These are phyloP conservation scores for Trinorchestia longiramus DNA, from an alignment of 1,140 invertebrate species.

Conservation along the genomic window DNA sequence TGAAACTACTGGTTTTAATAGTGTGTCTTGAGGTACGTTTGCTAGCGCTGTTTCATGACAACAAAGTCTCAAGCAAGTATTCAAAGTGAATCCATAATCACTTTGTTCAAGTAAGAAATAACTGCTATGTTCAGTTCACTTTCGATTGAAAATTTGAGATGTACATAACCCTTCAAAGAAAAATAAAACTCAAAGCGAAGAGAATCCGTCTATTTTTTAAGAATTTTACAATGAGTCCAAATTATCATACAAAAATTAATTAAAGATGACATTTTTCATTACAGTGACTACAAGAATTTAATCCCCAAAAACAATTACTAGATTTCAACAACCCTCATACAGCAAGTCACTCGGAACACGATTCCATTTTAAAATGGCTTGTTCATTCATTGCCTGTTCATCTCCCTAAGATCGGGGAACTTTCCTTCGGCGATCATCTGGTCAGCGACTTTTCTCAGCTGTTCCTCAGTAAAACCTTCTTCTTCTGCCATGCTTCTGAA, in stretches of 20 bases:
- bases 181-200: background rate
- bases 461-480: background rate
- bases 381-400: background rate
- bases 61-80: no score
- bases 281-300: background rate
- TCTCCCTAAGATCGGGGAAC: background rate
- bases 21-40: no score
- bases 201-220: background rate
- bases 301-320: background rate
- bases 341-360: background rate
- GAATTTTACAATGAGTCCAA: background rate
- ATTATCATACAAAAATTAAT: background rate
- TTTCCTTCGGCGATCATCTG: background rate
- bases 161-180: background rate
- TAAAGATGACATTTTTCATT: background rate
- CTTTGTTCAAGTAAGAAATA: no score
- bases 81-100: no score
- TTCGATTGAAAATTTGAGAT: no score
- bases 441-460: background rate
- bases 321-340: background rate
- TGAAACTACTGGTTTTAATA: no score
- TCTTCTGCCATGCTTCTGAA: conserved; percentile 15
- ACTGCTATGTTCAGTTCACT: no score
- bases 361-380: background rate
- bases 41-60: no score